Evolutionary conservation across 2,797 vertebrate species (phyloP), one percentile per base, ranked within the genome.

Genomic region (Tragopan temminckii): DNA sequence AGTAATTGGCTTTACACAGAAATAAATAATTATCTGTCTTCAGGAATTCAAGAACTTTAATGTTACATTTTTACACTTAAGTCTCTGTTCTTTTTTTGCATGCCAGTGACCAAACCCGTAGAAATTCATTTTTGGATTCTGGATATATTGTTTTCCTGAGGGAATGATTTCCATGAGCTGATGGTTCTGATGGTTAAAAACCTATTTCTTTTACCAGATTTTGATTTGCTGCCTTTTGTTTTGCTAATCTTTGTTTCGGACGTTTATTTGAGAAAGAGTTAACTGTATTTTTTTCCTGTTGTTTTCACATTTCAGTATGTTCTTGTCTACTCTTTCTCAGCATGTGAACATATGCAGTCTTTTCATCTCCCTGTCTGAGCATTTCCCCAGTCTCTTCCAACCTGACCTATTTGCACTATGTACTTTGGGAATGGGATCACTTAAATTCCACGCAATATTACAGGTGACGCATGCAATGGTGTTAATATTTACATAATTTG

Each of bases 71-170:
- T 64, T 62, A 1, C 40, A 2, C 35, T 69, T 48, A 6, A 6
- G 4, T 3, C 4, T 67, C 24, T 72, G 3, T 36, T 35, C 2
- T 38, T 43, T 40, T 40, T 84, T 27, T 33, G 12, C 0, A 1
- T 58, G 20, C 9, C 4, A 23, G 59, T 77, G 57, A 25, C 9
- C 14, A 19, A 24, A 11, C 35, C 13, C 43, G 11, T 48, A 85
- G 66, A 43, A 77, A 36, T 55, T 43, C 4, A 20, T 36, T n/a
- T 70, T 53, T 53, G 14, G 13, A 12, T 80, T 78, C 42, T 38
- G 66, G 72, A 24, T 11, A 6, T 61, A 8, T 61, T 2, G 1
- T 2, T 74, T 6, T 45, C 19, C 11, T n/a, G 16, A 38, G 18
- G 23, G 17, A 85, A n/a, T 69, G 3, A 5, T 71, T 79, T 76